These are phyloP conservation scores for Aphaenogaster floridana DNA, from an alignment of 1,140 invertebrate species.

Conservation along the genomic window DNA sequence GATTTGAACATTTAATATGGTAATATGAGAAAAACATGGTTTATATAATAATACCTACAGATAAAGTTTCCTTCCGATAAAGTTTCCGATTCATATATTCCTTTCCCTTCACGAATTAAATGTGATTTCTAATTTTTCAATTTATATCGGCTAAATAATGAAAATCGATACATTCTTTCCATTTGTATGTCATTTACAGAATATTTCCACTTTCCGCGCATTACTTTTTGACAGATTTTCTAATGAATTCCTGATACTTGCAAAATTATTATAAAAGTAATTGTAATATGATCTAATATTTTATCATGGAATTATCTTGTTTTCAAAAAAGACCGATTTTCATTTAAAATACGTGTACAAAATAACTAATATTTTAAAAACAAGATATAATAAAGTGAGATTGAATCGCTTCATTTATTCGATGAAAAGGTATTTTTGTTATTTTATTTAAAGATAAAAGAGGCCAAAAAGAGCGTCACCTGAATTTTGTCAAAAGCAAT, in stretches of 20 bases:
- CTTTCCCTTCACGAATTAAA: background rate
- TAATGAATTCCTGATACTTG: background rate
- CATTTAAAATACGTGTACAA: background rate
- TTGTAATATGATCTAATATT: slow-evolving; percentile 21
- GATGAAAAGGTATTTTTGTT: background rate
- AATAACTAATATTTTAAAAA: background rate
- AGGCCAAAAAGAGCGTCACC: background rate
- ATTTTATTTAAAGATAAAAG: background rate
- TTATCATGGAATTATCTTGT: background rate
- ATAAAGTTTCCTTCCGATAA: slow-evolving; percentile 8
- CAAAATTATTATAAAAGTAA: slow-evolving; percentile 23
- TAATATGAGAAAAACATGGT: background rate
- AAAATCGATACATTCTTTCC: slow-evolving; percentile 33
- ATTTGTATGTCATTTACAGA: background rate
- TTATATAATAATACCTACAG: slow-evolving; percentile 1
- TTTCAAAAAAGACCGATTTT: background rate
- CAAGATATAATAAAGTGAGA: background rate
- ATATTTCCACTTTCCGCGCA: background rate
- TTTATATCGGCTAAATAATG: slow-evolving; percentile 2
- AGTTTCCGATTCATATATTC: background rate
- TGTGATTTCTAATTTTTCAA: background rate
- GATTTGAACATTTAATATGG: background rate
- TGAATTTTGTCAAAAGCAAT: slow-evolving; percentile 37
- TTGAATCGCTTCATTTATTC: background rate
- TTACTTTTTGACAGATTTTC: slow-evolving; percentile 10